These are phyloP conservation scores for Chromis chromis DNA, from an alignment of 2,797 vertebrate genomes.

Conservation along the genomic window DNA sequence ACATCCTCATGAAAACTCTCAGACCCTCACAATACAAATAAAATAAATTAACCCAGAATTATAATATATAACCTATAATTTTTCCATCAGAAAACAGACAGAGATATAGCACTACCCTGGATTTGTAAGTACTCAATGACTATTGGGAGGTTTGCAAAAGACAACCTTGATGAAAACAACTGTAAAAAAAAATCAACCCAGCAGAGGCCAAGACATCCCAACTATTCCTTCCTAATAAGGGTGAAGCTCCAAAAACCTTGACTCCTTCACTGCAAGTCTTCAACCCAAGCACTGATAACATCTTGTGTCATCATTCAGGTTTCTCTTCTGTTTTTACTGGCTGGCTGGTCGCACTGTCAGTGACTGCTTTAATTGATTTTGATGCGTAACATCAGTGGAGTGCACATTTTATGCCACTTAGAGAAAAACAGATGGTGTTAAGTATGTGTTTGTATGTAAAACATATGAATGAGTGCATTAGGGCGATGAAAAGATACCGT, in stretches of 20 bases:
- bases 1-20: too few species aligned
- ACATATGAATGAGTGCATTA: background rate
- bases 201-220: background rate
- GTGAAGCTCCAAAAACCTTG: background rate
- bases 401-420: constrained; percentile 13
- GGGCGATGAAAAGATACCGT: background rate
- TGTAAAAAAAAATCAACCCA: background rate
- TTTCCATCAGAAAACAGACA: too few species aligned
- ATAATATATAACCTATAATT: too few species aligned
- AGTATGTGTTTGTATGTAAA: background rate
- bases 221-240: background rate
- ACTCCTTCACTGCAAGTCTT: background rate
- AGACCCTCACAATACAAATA: too few species aligned
- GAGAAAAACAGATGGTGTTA: background rate
- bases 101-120: too few species aligned
- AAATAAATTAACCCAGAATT: too few species aligned
- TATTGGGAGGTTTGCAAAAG: background rate
- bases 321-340: constrained; percentile 18
- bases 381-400: background rate
- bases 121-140: too few species aligned
- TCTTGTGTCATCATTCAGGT: constrained; percentile 1
- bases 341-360: background rate
- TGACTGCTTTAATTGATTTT: background rate
- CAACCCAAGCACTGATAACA: background rate
- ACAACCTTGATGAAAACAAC: background rate